Percentiles rank a stretch among this genome's conserved stretches.
These are phyloP conservation scores for Epizoanthus ramosus DNA, from an alignment of 92 coral and sea anemone species.

Conservation along the genomic window DNA sequence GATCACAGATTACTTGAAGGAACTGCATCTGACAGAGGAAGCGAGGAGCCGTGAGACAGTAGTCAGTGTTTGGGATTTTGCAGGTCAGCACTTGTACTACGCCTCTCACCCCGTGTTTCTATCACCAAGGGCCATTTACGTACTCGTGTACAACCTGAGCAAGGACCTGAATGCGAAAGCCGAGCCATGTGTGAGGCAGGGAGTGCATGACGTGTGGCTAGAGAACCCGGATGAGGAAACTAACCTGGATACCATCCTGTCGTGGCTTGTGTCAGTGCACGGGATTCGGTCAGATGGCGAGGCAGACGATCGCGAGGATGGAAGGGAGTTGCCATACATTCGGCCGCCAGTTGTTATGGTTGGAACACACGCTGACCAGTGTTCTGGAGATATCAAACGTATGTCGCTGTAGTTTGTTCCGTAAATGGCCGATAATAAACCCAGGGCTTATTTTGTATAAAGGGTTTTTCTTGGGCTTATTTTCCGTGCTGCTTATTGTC, in stretches of 20 bases:
- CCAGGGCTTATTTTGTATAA: no score
- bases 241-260: conserved; percentile 77
- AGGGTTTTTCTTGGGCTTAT: no score
- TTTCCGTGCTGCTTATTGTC: no score
- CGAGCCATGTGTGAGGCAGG: conserved; percentile 88
- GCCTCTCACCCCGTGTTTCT: conserved; percentile 90
- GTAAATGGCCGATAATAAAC: no score
- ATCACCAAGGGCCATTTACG: conserved; percentile 77
- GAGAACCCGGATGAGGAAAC: conserved; percentile 75
- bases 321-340: no score
- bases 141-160: conserved; percentile 82
- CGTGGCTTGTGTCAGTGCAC: conserved; percentile 54
- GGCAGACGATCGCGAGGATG: no score
- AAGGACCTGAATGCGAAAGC: conserved; percentile 73
- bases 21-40: conserved; percentile 39
- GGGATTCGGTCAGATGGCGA: no score
- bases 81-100: conserved; percentile 89
- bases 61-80: conserved; percentile 87
- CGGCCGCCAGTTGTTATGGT: no score
- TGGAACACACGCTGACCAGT: no score
- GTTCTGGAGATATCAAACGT: no score
- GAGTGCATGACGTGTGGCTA: conserved; percentile 66
- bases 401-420: no score
- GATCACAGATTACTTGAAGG: conserved; percentile 60
- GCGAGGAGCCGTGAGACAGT: conserved; percentile 58